Conservation (phyloP, 2,888 invertebrate species). For the Laspeyria flexula region DNA sequence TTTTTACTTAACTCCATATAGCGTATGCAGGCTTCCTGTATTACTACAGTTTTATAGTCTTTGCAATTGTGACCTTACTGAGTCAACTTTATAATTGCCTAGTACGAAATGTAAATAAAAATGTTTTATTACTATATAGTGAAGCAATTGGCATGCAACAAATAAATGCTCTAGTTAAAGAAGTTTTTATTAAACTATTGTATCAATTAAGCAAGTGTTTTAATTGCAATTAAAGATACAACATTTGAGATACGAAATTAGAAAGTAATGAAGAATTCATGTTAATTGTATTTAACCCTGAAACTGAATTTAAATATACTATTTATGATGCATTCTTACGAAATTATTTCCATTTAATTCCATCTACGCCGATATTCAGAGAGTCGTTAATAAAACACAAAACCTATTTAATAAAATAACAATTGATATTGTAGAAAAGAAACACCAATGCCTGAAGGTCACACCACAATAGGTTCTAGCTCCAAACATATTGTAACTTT, state of each 20-base stretch:
- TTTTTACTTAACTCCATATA: neutral
- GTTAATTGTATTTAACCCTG: no score
- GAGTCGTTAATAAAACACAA: no score
- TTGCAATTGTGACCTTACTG: conserved; percentile 2
- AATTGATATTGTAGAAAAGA: no score
- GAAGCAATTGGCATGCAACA: conserved; percentile 8
- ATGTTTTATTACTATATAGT: conserved; percentile 15
- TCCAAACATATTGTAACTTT: neutral
- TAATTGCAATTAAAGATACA: no score
- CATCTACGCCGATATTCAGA: no score
- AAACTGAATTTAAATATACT: no score
- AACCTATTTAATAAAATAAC: no score
- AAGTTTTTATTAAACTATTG: neutral
- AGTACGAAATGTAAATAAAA: conserved; percentile 24
- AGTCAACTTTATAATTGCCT: conserved; percentile 15
- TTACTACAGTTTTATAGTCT: conserved; percentile 1
- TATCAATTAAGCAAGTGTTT: neutral
- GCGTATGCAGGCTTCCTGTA: conserved; percentile 1
- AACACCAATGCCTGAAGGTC: neutral
- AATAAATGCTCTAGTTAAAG: neutral
- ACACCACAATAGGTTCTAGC: no score
- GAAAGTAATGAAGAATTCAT: no score
- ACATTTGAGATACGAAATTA: no score
- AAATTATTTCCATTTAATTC: no score
- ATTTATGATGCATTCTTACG: no score